phyloP scores from a whole-genome alignment of 1,140 invertebrate species.

The Drosophila melanica region DNA sequence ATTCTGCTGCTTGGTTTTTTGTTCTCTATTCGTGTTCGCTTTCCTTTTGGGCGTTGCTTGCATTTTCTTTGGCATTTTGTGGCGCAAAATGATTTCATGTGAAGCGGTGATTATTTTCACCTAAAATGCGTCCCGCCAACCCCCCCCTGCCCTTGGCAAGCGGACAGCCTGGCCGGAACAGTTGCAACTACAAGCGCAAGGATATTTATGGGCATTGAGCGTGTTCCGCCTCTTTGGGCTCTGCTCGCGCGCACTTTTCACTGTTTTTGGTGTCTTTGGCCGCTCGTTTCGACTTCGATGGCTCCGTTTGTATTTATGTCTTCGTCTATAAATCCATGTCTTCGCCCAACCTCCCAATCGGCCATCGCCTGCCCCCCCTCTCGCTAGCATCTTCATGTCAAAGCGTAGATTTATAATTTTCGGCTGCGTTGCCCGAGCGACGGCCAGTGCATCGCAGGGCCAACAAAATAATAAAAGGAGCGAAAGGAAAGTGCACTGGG shows the following conservation, averaged over 20 bases:
- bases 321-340: conserved; percentile 82
- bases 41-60: conserved; percentile 53
- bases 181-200: conserved; percentile 57
- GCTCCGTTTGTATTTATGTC: conserved; percentile 77
- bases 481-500: background rate
- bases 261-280: conserved; percentile 63
- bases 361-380: background rate
- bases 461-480: conserved; percentile 44
- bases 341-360: conserved; percentile 1
- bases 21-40: conserved; percentile 10
- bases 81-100: conserved; percentile 82
- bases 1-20: conserved; percentile 1
- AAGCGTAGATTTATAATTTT: conserved; percentile 83
- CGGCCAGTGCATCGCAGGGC: conserved; percentile 45
- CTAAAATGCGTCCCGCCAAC: conserved; percentile 56
- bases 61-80: conserved; percentile 70
- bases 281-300: conserved; percentile 49
- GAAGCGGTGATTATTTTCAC: conserved; percentile 83
- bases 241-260: conserved; percentile 50
- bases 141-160: background rate
- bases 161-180: conserved; percentile 30
- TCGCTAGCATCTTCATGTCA: conserved; percentile 72
- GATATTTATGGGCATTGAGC: conserved; percentile 81
- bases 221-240: conserved; percentile 71
- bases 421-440: conserved; percentile 61